Evolutionary conservation across 1,140 invertebrate genomes (phyloP).

Genomic region (Maniola jurtina): DNA sequence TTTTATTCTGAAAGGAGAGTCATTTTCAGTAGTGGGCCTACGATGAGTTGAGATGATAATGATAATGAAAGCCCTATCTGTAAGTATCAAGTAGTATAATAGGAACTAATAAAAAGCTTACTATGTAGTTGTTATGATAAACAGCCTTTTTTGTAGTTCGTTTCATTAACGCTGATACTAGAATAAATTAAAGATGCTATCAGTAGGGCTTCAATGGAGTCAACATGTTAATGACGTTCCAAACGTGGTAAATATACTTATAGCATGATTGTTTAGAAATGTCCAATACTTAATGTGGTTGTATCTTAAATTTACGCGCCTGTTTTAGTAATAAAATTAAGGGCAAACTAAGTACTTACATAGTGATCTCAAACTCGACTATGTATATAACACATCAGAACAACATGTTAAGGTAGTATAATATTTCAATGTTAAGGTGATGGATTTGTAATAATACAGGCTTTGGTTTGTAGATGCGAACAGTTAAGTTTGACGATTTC

Average conservation of each 20-base stretch:
- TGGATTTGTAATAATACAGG: too few species aligned
- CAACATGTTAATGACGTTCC: constrained; percentile 12
- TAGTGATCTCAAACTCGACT: too few species aligned
- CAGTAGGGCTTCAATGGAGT: constrained; percentile 3
- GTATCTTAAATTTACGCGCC: too few species aligned
- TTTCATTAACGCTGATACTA: constrained; percentile 8
- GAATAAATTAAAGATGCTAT: constrained; percentile 18
- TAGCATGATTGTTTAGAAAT: not conserved
- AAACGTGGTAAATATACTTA: constrained; percentile 1
- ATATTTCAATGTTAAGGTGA: too few species aligned
- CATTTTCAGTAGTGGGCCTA: too few species aligned
- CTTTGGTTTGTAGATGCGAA: too few species aligned
- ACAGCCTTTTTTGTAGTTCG: constrained; percentile 2
- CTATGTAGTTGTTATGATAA: constrained; percentile 8
- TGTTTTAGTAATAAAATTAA: too few species aligned
- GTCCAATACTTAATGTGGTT: not conserved
- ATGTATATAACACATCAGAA: too few species aligned
- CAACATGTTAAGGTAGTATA: too few species aligned
- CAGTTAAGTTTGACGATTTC: too few species aligned
- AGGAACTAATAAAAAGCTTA: constrained; percentile 3
- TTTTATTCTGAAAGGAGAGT: too few species aligned
- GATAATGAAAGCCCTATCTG: not conserved
- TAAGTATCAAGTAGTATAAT: not conserved
- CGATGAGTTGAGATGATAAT: not conserved
- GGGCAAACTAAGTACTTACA: too few species aligned